Conservation (phyloP, 2,888 invertebrate species). For the Mechanitis mazaeus region DNA sequence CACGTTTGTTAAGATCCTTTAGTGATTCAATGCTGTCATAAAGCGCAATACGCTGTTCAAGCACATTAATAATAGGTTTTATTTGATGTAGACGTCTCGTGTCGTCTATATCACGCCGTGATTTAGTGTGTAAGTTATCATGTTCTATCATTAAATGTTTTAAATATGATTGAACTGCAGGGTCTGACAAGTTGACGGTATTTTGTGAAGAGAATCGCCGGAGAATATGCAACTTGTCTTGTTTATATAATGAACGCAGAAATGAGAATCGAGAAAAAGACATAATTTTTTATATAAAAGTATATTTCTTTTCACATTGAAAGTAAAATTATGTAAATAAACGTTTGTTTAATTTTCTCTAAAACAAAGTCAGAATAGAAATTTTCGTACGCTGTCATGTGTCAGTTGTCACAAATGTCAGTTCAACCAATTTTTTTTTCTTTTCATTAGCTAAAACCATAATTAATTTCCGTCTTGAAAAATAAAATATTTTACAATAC, state of each 20-base stretch:
- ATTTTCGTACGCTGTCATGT: too few species aligned
- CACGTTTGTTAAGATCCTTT: constrained; percentile 78
- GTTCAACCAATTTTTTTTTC: too few species aligned
- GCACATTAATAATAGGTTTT: constrained; percentile 75
- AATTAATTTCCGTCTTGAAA: too few species aligned
- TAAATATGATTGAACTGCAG: constrained; percentile 71
- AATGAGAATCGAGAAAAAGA: constrained; percentile 28
- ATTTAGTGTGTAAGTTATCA: constrained; percentile 61
- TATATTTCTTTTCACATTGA: constrained; percentile 26
- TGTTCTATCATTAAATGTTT: constrained; percentile 73
- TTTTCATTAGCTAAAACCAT: too few species aligned
- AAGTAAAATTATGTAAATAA: background rate
- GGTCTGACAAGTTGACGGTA: constrained; percentile 55
- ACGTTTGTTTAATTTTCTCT: too few species aligned
- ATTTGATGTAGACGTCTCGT: constrained; percentile 58
- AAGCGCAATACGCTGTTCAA: constrained; percentile 76
- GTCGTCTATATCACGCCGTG: constrained; percentile 47
- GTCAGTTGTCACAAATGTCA: too few species aligned
- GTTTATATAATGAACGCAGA: constrained; percentile 40
- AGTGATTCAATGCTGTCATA: constrained; percentile 79
- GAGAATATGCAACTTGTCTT: constrained; percentile 37
- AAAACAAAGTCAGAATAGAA: too few species aligned
- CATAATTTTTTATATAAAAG: constrained; percentile 21
- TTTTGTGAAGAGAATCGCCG: constrained; percentile 50
- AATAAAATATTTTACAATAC: too few species aligned